Evolutionary conservation across 2,888 invertebrate genomes (phyloP), one percentile per base, ranked within the genome.

Genomic region (Ochropacha duplaris): DNA sequence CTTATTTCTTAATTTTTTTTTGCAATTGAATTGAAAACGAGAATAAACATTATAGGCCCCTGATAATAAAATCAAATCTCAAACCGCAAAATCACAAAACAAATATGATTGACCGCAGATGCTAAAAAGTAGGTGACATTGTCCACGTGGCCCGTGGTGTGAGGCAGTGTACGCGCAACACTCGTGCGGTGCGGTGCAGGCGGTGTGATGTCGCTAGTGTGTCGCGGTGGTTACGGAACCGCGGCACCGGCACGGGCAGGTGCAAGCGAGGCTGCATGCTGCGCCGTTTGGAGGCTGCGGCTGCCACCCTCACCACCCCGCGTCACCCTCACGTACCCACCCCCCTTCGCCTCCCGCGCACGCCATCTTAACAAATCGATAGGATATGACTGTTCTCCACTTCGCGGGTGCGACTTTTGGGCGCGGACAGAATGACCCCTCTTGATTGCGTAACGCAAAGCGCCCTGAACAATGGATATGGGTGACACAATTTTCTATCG

Each of bases 331-430:
- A 71, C 75, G 72, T 68, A 74, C 64, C 78, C 68, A 36, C 75
- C 74, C 70, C 79, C 70, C 74, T 72, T 78, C 79, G 69, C 80
- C 78, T 72, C 83, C 84, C 86, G 83, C 85, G 83, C 80, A 83
- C 90, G 88, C 92, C 93, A 90, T 93, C 93, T 93, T 93, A 92
- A 93, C 93, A 93, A 93, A 93, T 93, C 93, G 93, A 93, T 93
- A 93, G 93, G 92, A 93, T 93, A 92, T 93, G 92, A 93, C 92
- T 92, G 90, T 92, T 92, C 92, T 91, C 90, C 86, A 90, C 87
- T 88, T 88, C 88, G 88, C 89, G 89, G 84, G 84, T 86, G 83
- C 86, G 86, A 90, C 90, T 90, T 92, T 92, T 86, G 89, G 92
- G 90, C 83, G 90, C 86, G 87, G 87, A 87, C 88, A 78, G 82